Evolutionary conservation across 2,888 invertebrate species (phyloP), one percentile per base, ranked within the genome.

Genomic region (Galerucella nymphaeae): DNA sequence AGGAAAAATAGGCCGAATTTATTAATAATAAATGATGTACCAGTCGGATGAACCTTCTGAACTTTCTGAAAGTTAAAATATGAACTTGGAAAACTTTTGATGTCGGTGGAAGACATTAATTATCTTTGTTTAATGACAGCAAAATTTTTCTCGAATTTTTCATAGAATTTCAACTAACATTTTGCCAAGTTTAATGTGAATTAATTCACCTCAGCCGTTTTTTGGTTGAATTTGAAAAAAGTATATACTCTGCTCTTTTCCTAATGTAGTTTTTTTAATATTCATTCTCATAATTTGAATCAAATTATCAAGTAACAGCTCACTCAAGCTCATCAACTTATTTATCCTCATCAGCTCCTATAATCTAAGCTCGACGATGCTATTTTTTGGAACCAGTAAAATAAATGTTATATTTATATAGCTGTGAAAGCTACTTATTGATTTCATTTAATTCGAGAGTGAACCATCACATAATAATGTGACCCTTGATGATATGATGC

Each of bases 11-110:
- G 45, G 66, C 42, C 45, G 58, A 58, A 45, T 58, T 58, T 20
- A 58, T 58, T 57, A 58, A 66, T 66, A 66, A 66, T 66, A 58
- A 66, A 66, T 58, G 45, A 66, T 66, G 58, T 66, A 66, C 55
- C 66, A 57, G 57, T 66, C 20, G 18, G 55, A 57, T 57, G 23
- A 16, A 66, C n/a, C 58, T 4, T 13, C 57, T 45, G 42, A 66
- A 66, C 66, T 58, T 66, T 57, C n/a, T 30, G 14, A 58, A 45
- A 42, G 42, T 45, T 58, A 66, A 11, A 58, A 66, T 57, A 58
- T 57, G 20, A 23, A 64, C 50, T 64, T 64, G 53, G 50, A 5
- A 66, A 66, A 58, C 58, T 66, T 66, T 58, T 41, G 45, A 23
- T 45, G 57, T 58, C 23, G 45, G 42, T 57, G 66, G 58, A 66